Evolutionary conservation across 2,888 invertebrate genomes (phyloP), one percentile per base, ranked within the genome.

Genomic region (Heliconius ismenius): DNA sequence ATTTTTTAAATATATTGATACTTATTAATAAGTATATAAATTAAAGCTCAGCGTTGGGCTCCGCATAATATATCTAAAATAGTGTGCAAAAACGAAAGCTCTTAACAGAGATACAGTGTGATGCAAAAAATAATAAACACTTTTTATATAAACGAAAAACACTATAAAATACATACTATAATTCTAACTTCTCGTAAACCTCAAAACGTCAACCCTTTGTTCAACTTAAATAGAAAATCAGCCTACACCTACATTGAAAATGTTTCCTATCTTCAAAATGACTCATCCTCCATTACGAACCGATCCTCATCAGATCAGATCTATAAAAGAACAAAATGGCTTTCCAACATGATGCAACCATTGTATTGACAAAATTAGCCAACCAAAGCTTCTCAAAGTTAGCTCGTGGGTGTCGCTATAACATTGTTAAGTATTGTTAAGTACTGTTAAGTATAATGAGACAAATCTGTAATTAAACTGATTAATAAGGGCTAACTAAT

Each of bases 401-500:
- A 58, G 74, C 54, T 83, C 81, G 87, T 89, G 87, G 87, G 89
- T 83, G 86, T 78, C n/a, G 75, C 74, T 74, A 79, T 78, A 62
- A 63, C 67, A 76, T 79, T 70, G 65, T n/a, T 58, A 58, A n/a
- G 76, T 67, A 74, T 73, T 67, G 65, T n/a, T 58, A 58, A n/a
- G 76, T 67, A 74, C 69, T 70, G 65, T n/a, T 58, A 58, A n/a
- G 76, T 67, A 74, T 73, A 86, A 89, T 87, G 86, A 86, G 84
- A 82, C 86, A 84, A 84, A 88, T 86, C 85, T 84, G 86, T 85
- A 85, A 89, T 90, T 88, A 88, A 85, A 81, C 78, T 84, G 82
- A 90, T 88, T 86, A 88, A 89, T 89, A 75, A 76, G 73, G 73
- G 60, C 74, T 77, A 78, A 74, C n/a, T 70, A 70, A 49, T 68